Conservation (phyloP, 2,113 vertebrate genomes). For the Takifugu bimaculatus region DNA sequence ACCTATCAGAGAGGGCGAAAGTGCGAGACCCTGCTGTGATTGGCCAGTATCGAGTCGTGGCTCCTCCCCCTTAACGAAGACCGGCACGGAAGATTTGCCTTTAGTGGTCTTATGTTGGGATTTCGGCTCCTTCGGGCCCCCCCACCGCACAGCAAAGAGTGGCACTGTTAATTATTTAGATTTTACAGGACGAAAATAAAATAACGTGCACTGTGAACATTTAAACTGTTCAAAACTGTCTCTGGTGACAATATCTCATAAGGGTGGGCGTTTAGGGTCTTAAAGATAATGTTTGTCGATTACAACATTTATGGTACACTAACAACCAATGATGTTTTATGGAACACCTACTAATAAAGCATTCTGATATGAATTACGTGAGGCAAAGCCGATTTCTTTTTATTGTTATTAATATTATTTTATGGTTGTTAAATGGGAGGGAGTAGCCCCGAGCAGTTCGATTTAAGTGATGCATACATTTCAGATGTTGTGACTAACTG, state of each 20-base stretch:
- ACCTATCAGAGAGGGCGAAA: slow-evolving; percentile 50
- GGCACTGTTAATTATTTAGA: slow-evolving; percentile 49
- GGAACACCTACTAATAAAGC: slow-evolving; percentile 52
- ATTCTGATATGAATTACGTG: slow-evolving; percentile 43
- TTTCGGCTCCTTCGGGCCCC: slow-evolving; percentile 56
- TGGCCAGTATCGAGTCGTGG: slow-evolving; percentile 33
- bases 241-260: slow-evolving; percentile 30
- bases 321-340: slow-evolving; percentile 44
- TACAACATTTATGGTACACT: slow-evolving; percentile 29
- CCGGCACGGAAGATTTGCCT: slow-evolving; percentile 40
- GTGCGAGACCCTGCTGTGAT: slow-evolving; percentile 35
- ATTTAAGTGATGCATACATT: slow-evolving; percentile 50
- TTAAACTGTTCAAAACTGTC: slow-evolving; percentile 38
- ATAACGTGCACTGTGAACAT: slow-evolving; percentile 36
- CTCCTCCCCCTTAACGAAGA: slow-evolving; percentile 42
- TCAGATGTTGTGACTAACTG: slow-evolving; percentile 46
- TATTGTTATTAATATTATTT: too few species aligned
- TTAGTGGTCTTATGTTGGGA: slow-evolving; percentile 53
- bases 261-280: slow-evolving; percentile 46
- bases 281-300: slow-evolving; percentile 33
- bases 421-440: slow-evolving; percentile 20
- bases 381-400: slow-evolving; percentile 2
- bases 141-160: slow-evolving; percentile 33
- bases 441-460: slow-evolving; percentile 42
- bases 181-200: slow-evolving; percentile 38